phyloP scores from a whole-genome alignment of 1,140 invertebrate genomes.

The Solenopsis invicta region DNA sequence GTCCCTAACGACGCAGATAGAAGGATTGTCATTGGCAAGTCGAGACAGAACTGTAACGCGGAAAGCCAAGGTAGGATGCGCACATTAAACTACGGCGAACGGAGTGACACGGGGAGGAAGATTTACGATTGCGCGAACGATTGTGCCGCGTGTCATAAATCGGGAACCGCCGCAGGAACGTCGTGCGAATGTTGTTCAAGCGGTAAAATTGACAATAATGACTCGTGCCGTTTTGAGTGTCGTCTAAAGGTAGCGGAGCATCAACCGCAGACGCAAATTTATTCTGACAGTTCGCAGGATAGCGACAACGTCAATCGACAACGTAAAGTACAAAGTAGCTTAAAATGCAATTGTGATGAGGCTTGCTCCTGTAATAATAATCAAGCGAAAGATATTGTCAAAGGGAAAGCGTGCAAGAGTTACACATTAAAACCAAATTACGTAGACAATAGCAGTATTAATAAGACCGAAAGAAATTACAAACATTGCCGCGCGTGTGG shows the following conservation, averaged over 20 bases:
- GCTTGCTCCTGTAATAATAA: slow-evolving; percentile 73
- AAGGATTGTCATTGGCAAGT: slow-evolving; percentile 24
- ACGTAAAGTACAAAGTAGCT: slow-evolving; percentile 68
- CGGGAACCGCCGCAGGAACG: neutral
- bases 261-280: slow-evolving; percentile 20
- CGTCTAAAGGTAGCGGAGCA: slow-evolving; percentile 42
- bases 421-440: slow-evolving; percentile 50
- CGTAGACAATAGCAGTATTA: slow-evolving; percentile 35
- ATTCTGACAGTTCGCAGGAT: slow-evolving; percentile 32
- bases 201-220: slow-evolving; percentile 29
- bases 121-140: slow-evolving; percentile 67
- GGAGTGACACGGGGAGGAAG: slow-evolving; percentile 26
- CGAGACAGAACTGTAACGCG: slow-evolving; percentile 46
- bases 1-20: slow-evolving; percentile 18
- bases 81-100: slow-evolving; percentile 39
- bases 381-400: slow-evolving; percentile 39
- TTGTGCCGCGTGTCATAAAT: slow-evolving; percentile 66
- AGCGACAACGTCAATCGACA: slow-evolving; percentile 33
- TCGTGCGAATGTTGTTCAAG: slow-evolving; percentile 35
- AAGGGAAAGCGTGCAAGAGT: slow-evolving; percentile 19
- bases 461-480: slow-evolving; percentile 60
- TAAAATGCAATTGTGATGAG: slow-evolving; percentile 74
- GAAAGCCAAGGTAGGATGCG: neutral
- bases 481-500: slow-evolving; percentile 82
- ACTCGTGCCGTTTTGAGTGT: neutral